Evolutionary conservation across 2,888 invertebrate genomes (phyloP), one percentile per base, ranked within the genome.

Genomic region (Sphaeridia pumilis): DNA sequence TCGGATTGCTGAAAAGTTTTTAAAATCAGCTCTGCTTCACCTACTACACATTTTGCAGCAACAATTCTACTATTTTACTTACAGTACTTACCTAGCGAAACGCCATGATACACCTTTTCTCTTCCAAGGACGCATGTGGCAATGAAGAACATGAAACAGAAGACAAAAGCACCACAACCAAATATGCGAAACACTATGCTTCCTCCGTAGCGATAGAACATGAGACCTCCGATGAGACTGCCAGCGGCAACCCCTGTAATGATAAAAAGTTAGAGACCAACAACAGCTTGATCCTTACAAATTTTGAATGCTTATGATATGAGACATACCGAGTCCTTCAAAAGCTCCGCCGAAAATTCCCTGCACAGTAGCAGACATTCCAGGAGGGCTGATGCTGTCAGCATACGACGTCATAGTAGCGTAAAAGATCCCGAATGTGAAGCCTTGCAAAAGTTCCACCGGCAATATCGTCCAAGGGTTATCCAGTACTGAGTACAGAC

Each of bases 351-450:
- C 87, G 27, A 88, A 82, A 38, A 90, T 72, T 49, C 89, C 89
- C 77, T 87, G 87, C 67, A 89, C 81, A 14, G 90, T 89, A 0
- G 87, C 85, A 70, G 87, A 85, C 0, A 85, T 85, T 10, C 88
- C 89, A 0, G 82, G 78, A 1, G 87, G 87, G 1, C 89, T 83
- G 1, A 87, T 79, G 57, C 83, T 79, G 67, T 82, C 85, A 0
- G 88, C 88, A 70, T 88, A 90, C 0, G 87, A 86, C 20, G 87
- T 82, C 85, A 89, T 87, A 10, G 87, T 83, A 0, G 88, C 81
- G 70, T 86, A 90, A 66, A 86, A 86, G 68, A 90, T 77, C 21
- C 92, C 92, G 69, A 87, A 86, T 0, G 90, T 88, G 22, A 92
- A 73, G 1, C 93, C 90, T 70, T 93, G 89, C 7, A 86, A 72